A percentile compares a stretch with the other conserved stretches of the same genome.
These are phyloP conservation scores for Periophthalmus magnuspinnatus DNA, from an alignment of 2,797 vertebrate species.

Conservation along the genomic window DNA sequence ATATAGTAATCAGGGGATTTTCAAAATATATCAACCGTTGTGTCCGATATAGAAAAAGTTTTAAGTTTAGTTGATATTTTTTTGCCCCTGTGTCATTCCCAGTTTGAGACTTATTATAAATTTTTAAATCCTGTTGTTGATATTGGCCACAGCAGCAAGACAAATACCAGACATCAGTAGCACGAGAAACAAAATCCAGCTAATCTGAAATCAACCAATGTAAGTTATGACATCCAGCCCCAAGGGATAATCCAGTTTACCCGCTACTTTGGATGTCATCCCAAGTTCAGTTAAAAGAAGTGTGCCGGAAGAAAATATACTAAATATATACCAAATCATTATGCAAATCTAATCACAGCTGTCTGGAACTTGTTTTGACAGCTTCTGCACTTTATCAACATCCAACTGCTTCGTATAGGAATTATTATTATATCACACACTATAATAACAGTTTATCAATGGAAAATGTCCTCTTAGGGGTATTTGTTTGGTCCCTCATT, in stretches of 20 bases:
- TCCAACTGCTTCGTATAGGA: background rate
- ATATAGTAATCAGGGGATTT: too few species aligned
- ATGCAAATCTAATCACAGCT: background rate
- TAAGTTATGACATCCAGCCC: too few species aligned
- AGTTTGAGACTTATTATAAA: too few species aligned
- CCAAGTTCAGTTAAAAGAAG: background rate
- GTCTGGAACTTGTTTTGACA: slow-evolving; percentile 4
- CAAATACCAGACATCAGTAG: too few species aligned
- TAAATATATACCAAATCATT: background rate
- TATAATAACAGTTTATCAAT: background rate
- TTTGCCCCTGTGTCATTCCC: too few species aligned
- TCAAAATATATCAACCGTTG: too few species aligned
- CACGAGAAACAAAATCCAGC: background rate
- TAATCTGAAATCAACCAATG: too few species aligned
- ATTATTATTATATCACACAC: background rate
- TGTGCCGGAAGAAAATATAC: background rate
- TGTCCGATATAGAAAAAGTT: too few species aligned
- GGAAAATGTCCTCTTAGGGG: background rate
- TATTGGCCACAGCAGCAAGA: too few species aligned
- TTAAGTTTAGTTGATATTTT: too few species aligned
- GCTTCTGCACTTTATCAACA: background rate
- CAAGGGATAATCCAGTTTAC: background rate
- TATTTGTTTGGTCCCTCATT: background rate
- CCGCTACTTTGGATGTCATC: background rate
- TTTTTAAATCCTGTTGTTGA: too few species aligned